Evolutionary conservation across 2,888 invertebrate species (phyloP), one percentile per base, ranked within the genome.

Genomic region (Rotaria sp.): DNA sequence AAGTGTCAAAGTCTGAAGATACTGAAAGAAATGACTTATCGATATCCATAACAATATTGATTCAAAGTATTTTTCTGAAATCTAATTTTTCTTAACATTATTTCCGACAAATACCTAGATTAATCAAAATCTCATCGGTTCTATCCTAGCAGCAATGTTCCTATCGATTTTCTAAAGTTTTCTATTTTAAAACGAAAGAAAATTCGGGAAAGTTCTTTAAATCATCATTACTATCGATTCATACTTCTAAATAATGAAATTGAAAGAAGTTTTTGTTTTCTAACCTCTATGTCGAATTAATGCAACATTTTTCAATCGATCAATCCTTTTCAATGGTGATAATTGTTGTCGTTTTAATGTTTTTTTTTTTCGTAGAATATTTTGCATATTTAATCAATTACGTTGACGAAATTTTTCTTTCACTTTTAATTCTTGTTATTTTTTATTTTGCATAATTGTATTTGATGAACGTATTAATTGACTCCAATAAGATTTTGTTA

Each of bases 401-500:
- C 67, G 30, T 38, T 74, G 80, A 45, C 26, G 80, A 80, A 45
- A 80, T n/a, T 80, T 45, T n/a, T 45, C 45, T 80, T 80, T 80
- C 45, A 80, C 21, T 10, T 18, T 35, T 45, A 80, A 80, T 80
- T 80, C 45, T 45, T 80, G 80, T 15, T 80, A 45, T 45, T 80
- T 41, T 80, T 80, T 80, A 67, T 21, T 30, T 67, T 67, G 67
- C 2, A 67, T 67, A 18, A 67, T 67, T 80, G 80, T 80, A 45
- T 41, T 80, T 21, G 80, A 80, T 80, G 80, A 80, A 45, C 41
- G 41, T 38, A 80, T 45, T 8, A 80, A 45, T 45, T 45, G 80
- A 45, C 45, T 41, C 80, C 80, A 80, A 80, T 80, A 80, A 4
- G 80, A 80, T 80, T 80, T 80, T 13, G 80, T 80, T 80, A 80